Percentiles rank a stretch among this genome's conserved stretches.
Evolutionary conservation across 2,797 vertebrate genomes (phyloP).

Genomic region (Huso huso): DNA sequence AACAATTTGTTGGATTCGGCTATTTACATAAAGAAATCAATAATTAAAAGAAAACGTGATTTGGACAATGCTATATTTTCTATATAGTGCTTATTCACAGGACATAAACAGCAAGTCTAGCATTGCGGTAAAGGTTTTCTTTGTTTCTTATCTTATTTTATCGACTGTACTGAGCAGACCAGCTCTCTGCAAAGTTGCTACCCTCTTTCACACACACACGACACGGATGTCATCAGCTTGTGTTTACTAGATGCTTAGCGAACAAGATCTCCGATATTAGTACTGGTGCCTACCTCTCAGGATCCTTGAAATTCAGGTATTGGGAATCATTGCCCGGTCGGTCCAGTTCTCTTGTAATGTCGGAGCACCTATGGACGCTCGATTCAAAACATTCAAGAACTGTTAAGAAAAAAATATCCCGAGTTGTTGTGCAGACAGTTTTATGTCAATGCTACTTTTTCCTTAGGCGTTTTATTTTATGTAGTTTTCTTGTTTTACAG

Average conservation of each 20-base stretch:
- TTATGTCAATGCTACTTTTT: background rate
- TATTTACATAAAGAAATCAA: too few relatives aligned
- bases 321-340: slow-evolving; percentile 2
- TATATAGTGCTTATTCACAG: too few relatives aligned
- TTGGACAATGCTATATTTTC: too few relatives aligned
- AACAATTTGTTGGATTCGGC: too few relatives aligned
- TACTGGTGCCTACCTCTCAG: background rate
- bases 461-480: slow-evolving; percentile 8
- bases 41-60: too few relatives aligned
- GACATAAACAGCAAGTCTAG: too few relatives aligned
- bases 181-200: too few relatives aligned
- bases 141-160: too few relatives aligned
- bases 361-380: slow-evolving; percentile 25
- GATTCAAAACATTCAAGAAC: slow-evolving; percentile 12
- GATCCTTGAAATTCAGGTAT: background rate
- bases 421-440: background rate
- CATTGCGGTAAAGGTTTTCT: too few relatives aligned
- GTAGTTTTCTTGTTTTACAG: slow-evolving; percentile 17
- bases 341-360: slow-evolving; percentile 23
- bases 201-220: background rate
- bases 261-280: background rate
- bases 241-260: background rate
- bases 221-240: background rate
- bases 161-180: too few relatives aligned
- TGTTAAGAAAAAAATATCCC: background rate